Evolutionary conservation across 2,888 invertebrate genomes (phyloP), one percentile per base, ranked within the genome.

Genomic region (Drosophila mercatorum): DNA sequence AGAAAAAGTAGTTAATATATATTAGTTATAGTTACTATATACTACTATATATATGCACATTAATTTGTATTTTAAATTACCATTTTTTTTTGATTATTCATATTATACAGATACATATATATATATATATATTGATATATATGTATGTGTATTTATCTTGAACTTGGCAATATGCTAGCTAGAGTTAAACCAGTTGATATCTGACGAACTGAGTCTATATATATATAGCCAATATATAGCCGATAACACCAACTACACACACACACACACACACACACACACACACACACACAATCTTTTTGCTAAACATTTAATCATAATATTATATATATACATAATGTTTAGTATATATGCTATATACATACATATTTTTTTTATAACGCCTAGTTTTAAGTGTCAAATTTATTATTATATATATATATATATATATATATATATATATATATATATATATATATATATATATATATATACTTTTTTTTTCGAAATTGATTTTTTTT

Each of bases 401-500:
- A 63, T 36, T 38, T 26, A 38, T 38, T 14, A 44, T 12, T 11
- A 22, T 2, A 22, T 2, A 22, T 2, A 22, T 10, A 44, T 12
- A 2, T 22, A 22, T 22, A 22, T 22, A 22, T 22, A 22, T 22
- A 22, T 22, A 22, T 22, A 22, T 22, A 43, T 44, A 22, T 6
- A 40, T 58, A 49, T n/a, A 22, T 14, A 44, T 12, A 22, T 22
- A 22, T 22, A 22, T 22, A 22, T 22, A 22, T 22, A 22, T 22
- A 22, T 22, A 22, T 1, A 43, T 44, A 22, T 6, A 40, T 58
- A 49, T n/a, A 34, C 17, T 51, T 64, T 68, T 81, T 73, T 73
- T 80, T 76, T 77, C 52, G 28, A 63, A 51, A 66, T 68, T 68
- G n/a, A 51, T 36, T 80, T 83, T 76, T 58, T 80, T 77, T 82